Conservation (phyloP, 2,797 vertebrate species). For the Neopelma chrysocephalum region DNA sequence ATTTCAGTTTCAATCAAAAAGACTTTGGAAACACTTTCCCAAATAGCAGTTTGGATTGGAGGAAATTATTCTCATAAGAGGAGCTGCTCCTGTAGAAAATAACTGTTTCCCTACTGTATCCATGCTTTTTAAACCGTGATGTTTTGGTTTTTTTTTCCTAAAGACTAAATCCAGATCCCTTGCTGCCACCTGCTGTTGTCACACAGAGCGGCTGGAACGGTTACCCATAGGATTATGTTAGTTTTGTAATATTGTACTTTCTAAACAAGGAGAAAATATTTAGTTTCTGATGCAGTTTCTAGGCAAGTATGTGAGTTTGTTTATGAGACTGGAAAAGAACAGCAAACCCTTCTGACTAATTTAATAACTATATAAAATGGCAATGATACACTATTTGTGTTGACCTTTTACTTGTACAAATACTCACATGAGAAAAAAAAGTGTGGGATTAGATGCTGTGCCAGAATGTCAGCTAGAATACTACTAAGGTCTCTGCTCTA, state of each 20-base stretch:
- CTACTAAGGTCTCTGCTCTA: background rate
- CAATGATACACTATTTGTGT: background rate
- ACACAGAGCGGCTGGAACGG: background rate
- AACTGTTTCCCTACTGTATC: background rate
- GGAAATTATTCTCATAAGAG: background rate
- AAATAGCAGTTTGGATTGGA: background rate
- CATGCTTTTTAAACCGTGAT: background rate
- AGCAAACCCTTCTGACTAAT: background rate
- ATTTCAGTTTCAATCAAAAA: background rate
- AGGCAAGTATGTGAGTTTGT: background rate
- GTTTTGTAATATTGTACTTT: background rate
- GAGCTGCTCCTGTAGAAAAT: background rate
- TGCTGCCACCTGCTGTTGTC: conserved; percentile 7
- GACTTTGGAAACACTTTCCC: background rate
- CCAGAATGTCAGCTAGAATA: background rate
- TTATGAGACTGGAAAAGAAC: background rate
- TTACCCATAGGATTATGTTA: background rate
- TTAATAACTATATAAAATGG: background rate
- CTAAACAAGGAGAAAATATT: background rate
- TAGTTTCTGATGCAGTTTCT: background rate
- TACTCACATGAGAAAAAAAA: background rate
- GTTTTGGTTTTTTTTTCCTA: background rate
- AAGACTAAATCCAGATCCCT: background rate
- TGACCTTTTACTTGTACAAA: background rate
- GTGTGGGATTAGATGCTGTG: background rate